Base-by-base conservation (phyloP, 92 coral and sea anemone genomes). In the Bergia puertoricense region DNA sequence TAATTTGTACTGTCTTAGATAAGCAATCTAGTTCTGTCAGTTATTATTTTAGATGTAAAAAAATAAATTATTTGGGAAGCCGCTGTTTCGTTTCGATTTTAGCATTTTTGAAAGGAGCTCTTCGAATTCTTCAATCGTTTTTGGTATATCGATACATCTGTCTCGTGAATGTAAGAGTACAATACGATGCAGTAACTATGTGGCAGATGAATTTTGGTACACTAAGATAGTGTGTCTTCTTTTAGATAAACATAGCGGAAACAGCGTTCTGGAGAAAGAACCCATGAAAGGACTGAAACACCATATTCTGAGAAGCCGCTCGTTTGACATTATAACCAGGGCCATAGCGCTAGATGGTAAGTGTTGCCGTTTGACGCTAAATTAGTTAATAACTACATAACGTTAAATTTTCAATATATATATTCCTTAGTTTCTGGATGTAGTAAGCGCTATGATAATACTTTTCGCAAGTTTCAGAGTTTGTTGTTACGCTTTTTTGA, bases 281-380 rank as follows among this genome's bases (percentile, higher is more conserved):
- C 89, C 93, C 22, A 46, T 91, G 46, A 86, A 86, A 65, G 98
- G 94, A 4, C 81, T 95, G 46, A 91, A 92, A 83, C 99, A 97
- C 88, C 96, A 97, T 78, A 90, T 95, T 66, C 93, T 97, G 9
- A 92, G 88, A 90, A 93, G 98, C 89, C 86, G 88, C 62, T 84
- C 94, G 44, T 92, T 92, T 71, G 98, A 95, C 80, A 79, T 92
- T 46, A 79, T 97, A 79, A 90, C 93, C 54, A 91, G 83, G 11
- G 93, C 94, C 39, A 79, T 97, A 23, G 81, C 84, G 18, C 79
- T 81, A 62, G 94, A 91, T 51, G 99, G 99, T 96, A 85, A 15
- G 94, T 86, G 67, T 36, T 75, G 18, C 8, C 44, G 37, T 66
- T 40, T 9, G 0, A 6, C 37, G 45, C 45, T 81, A 2, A 30